Conservation (phyloP, 1,140 invertebrate genomes). For the Drosophila grimshawi region DNA sequence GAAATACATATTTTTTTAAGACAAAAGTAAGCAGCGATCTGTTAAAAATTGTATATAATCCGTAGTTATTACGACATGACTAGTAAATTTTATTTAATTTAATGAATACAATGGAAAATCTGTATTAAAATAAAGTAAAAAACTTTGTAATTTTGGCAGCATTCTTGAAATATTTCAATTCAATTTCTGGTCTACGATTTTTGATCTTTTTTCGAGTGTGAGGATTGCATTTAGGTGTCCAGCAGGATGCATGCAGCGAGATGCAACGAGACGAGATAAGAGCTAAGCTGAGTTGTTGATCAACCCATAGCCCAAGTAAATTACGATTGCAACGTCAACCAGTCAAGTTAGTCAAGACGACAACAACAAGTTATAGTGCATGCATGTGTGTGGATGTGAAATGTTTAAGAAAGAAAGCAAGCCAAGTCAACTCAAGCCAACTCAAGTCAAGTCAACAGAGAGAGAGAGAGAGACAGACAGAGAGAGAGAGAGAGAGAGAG, state of each 20-base stretch:
- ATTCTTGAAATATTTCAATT: background rate
- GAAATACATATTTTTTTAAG: too few relatives aligned
- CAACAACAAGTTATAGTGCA: constrained; percentile 51
- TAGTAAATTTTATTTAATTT: too few relatives aligned
- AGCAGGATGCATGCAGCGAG: constrained; percentile 68
- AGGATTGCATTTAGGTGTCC: constrained; percentile 30
- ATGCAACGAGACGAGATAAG: constrained; percentile 11
- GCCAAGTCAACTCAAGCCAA: constrained; percentile 40
- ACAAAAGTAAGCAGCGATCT: too few relatives aligned
- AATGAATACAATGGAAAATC: too few relatives aligned
- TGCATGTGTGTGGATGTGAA: constrained; percentile 40
- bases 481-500: background rate
- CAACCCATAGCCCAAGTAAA: constrained; percentile 81
- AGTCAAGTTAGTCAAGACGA: constrained; percentile 81
- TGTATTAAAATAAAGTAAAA: too few relatives aligned
- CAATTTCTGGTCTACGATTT: too few relatives aligned
- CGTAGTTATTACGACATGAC: too few relatives aligned
- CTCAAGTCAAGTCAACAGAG: background rate
- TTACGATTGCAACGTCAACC: constrained; percentile 79
- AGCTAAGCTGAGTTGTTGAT: constrained; percentile 51
- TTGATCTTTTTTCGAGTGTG: background rate
- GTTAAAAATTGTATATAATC: too few relatives aligned
- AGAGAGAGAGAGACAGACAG: background rate
- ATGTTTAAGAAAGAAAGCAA: constrained; percentile 77
- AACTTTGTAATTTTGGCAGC: too few relatives aligned